phyloP scores from a whole-genome alignment of 2,797 vertebrate genomes.

The Melanogrammus aeglefinus region DNA sequence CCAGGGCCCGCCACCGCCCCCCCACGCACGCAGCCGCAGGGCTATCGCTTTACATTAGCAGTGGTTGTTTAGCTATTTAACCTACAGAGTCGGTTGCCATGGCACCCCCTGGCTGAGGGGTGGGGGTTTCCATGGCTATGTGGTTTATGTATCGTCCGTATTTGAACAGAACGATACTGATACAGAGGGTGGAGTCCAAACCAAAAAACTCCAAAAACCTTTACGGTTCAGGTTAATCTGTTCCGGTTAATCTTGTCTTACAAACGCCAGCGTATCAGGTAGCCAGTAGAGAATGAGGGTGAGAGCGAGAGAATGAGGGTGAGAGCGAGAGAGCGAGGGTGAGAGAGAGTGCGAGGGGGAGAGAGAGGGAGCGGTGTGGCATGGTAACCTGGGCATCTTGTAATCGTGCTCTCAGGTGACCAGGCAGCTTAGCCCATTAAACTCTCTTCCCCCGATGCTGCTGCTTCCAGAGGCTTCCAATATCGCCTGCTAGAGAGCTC shows the following conservation, averaged over 20 bases:
- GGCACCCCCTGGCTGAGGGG: background rate
- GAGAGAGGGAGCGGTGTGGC: conserved; percentile 1
- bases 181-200: background rate
- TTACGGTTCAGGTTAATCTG: background rate
- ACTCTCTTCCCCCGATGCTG: background rate
- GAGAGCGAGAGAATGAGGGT: background rate
- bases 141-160: too few relatives aligned
- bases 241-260: too few relatives aligned
- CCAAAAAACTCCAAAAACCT: background rate
- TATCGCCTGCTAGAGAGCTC: background rate
- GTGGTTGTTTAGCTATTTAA: background rate
- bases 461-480: background rate
- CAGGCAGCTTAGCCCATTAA: background rate
- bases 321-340: too few relatives aligned
- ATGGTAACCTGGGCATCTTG: conserved; percentile 14
- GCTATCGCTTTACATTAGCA: conserved; percentile 38
- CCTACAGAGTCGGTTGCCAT: background rate
- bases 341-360: too few relatives aligned
- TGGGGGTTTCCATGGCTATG: background rate
- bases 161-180: too few relatives aligned
- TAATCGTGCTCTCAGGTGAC: conserved; percentile 36
- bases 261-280: conserved; percentile 29
- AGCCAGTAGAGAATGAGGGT: background rate
- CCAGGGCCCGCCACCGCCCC: conserved; percentile 19
- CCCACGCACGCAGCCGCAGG: conserved; percentile 21